Evolutionary conservation across 2,888 invertebrate genomes (phyloP).

Genomic region (Nomada ruficornis): DNA sequence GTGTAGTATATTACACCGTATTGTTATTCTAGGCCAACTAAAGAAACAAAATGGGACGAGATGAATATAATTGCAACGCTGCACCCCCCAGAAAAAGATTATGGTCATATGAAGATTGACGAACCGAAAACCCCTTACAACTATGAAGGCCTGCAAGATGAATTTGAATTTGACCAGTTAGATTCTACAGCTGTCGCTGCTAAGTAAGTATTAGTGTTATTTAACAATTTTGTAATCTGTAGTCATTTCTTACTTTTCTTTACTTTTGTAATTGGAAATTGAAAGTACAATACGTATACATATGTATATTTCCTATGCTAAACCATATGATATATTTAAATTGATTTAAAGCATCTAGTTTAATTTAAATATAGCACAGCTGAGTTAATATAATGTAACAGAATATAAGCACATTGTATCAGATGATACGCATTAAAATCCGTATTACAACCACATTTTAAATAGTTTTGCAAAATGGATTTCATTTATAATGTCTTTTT

Average conservation of each 20-base stretch:
- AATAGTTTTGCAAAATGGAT: not conserved
- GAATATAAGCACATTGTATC: not conserved
- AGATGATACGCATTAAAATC: not conserved
- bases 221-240: too few species aligned
- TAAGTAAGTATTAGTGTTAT: slow-evolving; percentile 85
- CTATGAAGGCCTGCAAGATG: slow-evolving; percentile 86
- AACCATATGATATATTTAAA: slow-evolving; percentile 9
- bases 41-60: slow-evolving; percentile 96
- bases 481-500: not conserved
- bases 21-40: slow-evolving; percentile 78
- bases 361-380: not conserved
- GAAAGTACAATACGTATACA: not conserved
- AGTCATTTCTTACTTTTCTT: too few species aligned
- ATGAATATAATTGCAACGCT: slow-evolving; percentile 99
- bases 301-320: not conserved
- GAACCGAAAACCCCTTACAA: slow-evolving; percentile 98
- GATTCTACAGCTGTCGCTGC: slow-evolving; percentile 91
- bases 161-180: slow-evolving; percentile 87
- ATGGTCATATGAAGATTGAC: slow-evolving; percentile 99
- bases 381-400: not conserved
- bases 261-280: too few species aligned
- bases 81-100: slow-evolving; percentile 99
- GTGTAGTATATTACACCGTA: not conserved
- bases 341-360: not conserved
- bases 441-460: not conserved